Base-by-base conservation (phyloP, 2,888 invertebrate species). In the Drosophila colorata region DNA sequence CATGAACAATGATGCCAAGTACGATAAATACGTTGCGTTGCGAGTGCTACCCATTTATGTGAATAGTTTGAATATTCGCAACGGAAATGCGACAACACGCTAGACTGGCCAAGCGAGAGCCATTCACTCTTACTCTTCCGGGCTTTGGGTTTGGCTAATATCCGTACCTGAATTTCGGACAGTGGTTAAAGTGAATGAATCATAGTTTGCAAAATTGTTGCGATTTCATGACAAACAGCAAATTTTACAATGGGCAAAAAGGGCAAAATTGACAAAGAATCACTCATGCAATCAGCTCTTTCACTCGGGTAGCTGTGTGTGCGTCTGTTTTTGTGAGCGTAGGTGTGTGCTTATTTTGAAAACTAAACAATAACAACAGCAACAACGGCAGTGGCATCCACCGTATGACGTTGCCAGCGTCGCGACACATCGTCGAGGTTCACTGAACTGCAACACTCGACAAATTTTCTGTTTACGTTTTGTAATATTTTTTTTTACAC, bases 51-150 rank as follows among this genome's bases (percentile, higher is more conserved):
- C 38, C 33, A 44, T 43, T 16, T 43, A 57, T 35, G 35, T 18
- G 41, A 44, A 31, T 59, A 25, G 16, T 46, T 53, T 48, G 51
- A 67, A 56, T 78, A 75, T 83, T 86, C 56, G 86, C 86, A 79
- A 72, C 83, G 83, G 83, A 83, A 87, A 80, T 83, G 83, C 64
- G 84, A 84, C 87, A 81, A 46, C 87, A 83, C 79, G 87, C 68
- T 74, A 86, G 59, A 63, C 49, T 78, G 70, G 28, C 56, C 52
- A 66, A 70, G 63, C 65, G 44, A 57, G 35, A 49, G n/a, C 46
- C 11, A 41, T 16, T 13, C 11, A 28, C 8, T 33, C 37, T 20
- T 41, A 44, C 49, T 61, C 73, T 73, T 80, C 73, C 84, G 76
- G 76, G 58, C 69, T 57, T 33, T 9, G 33, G 78, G 77, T 59